Conservation (phyloP, 2,797 vertebrate genomes). For the Acanthiza pusilla region DNA sequence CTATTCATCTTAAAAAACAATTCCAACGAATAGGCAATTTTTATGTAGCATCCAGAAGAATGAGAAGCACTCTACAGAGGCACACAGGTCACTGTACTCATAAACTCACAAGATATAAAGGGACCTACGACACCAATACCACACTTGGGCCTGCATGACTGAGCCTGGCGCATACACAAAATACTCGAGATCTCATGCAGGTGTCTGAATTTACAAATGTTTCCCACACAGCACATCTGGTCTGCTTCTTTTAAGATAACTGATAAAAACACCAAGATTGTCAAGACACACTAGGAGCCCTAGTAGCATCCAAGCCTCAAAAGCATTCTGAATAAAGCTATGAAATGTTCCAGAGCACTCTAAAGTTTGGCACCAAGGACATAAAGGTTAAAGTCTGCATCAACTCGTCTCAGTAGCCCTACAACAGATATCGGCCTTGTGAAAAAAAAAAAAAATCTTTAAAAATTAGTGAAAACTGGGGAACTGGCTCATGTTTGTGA, state of each 20-base stretch:
- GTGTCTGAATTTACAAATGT: not conserved
- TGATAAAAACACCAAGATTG: not conserved
- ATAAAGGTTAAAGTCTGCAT: not conserved
- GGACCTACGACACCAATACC: not conserved
- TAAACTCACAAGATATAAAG: fast-evolving
- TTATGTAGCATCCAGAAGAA: not conserved
- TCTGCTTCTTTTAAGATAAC: not conserved
- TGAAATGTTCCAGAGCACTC: not conserved
- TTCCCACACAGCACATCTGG: not conserved
- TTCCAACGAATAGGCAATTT: not conserved
- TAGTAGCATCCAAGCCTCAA: not conserved
- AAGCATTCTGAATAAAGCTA: not conserved
- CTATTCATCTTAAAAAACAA: not conserved
- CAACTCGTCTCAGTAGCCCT: not conserved
- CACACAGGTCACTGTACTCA: not conserved
- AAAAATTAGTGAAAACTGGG: not conserved
- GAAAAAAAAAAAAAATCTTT: not conserved
- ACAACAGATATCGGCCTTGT: not conserved
- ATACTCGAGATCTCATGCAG: fast-evolving
- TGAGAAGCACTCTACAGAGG: not conserved
- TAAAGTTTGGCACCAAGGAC: not conserved
- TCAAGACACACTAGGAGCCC: not conserved
- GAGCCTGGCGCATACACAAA: not conserved
- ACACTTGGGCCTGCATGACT: fast-evolving
- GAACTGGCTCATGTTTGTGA: not conserved